Conservation (phyloP, 2,113 vertebrate genomes). For the Semnornis frantzii region DNA sequence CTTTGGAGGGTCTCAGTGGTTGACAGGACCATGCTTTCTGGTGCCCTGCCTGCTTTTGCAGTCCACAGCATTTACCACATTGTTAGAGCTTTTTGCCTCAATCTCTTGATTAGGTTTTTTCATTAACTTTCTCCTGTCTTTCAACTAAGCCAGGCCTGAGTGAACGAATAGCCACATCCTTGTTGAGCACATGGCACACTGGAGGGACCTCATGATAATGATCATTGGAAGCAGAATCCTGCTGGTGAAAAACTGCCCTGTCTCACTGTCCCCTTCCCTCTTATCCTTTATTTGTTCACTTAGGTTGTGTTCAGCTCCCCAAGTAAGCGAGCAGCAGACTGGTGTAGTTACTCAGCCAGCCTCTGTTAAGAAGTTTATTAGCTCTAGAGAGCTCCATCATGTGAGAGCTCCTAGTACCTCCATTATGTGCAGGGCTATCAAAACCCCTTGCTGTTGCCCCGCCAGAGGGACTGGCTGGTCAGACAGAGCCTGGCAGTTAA, state of each 20-base stretch:
- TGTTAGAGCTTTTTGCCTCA: constrained; percentile 16
- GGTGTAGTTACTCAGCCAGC: neutral
- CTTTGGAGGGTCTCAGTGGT: neutral
- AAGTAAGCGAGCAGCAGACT: neutral
- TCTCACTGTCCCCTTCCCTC: neutral
- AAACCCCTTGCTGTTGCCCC: neutral
- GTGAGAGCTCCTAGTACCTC: too few species aligned
- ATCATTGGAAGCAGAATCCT: neutral
- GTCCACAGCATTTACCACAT: neutral
- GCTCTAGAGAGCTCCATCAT: neutral
- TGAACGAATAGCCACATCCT: neutral
- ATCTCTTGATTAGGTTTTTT: neutral
- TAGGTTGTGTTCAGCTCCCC: neutral
- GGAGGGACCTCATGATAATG: neutral
- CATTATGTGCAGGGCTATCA: neutral
- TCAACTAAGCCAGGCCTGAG: neutral
- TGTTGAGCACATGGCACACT: neutral
- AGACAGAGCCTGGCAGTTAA: neutral
- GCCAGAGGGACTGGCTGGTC: neutral
- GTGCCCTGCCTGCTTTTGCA: neutral
- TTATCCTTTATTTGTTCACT: neutral
- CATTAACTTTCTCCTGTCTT: neutral
- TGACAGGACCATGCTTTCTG: neutral
- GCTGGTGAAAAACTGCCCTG: neutral
- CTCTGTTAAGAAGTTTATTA: neutral